A percentile compares a stretch with the other conserved stretches of the same genome.
Conservation (phyloP, 2,888 invertebrate genomes). For the Subacronicta megacephala region DNA sequence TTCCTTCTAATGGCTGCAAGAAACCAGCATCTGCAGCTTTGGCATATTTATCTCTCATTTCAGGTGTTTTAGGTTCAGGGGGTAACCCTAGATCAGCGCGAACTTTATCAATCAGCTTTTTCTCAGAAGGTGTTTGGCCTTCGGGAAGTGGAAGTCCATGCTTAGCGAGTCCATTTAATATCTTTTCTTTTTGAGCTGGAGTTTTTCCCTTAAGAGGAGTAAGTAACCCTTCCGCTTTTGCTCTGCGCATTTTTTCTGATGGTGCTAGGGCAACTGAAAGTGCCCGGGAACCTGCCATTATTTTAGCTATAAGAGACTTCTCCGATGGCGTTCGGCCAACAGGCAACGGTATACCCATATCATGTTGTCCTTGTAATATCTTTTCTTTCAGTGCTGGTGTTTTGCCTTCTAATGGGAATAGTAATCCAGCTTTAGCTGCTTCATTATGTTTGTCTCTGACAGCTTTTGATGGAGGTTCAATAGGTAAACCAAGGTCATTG, state of each 20-base stretch:
- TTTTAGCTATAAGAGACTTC: constrained; percentile 40
- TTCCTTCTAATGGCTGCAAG: constrained; percentile 48
- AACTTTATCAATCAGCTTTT: constrained; percentile 14
- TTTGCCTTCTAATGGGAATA: constrained; percentile 52
- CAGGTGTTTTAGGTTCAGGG: constrained; percentile 8
- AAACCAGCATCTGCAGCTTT: constrained; percentile 52
- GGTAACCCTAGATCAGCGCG: constrained; percentile 26
- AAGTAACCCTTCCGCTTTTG: constrained; percentile 15
- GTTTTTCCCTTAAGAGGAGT: constrained; percentile 34
- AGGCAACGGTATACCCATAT: constrained; percentile 42
- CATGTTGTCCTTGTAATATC: constrained; percentile 8
- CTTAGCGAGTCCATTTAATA: constrained; percentile 51
- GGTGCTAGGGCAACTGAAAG: background rate
- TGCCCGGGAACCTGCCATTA: constrained; percentile 4
- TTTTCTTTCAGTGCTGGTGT: constrained; percentile 61
- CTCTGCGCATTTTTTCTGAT: constrained; percentile 15
- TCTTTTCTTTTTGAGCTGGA: constrained; percentile 13
- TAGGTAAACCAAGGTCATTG: constrained; percentile 57
- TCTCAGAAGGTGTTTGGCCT: constrained; percentile 23
- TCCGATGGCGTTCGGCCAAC: constrained; percentile 60
- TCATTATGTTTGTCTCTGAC: constrained; percentile 28
- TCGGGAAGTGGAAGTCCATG: constrained; percentile 20
- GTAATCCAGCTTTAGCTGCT: constrained; percentile 47
- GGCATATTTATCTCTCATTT: constrained; percentile 15
- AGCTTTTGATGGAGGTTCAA: constrained; percentile 46